Percentiles rank a stretch among this genome's conserved stretches.
These are phyloP conservation scores for Rhinella marina DNA, from an alignment of 2,797 vertebrate genomes.

Conservation along the genomic window DNA sequence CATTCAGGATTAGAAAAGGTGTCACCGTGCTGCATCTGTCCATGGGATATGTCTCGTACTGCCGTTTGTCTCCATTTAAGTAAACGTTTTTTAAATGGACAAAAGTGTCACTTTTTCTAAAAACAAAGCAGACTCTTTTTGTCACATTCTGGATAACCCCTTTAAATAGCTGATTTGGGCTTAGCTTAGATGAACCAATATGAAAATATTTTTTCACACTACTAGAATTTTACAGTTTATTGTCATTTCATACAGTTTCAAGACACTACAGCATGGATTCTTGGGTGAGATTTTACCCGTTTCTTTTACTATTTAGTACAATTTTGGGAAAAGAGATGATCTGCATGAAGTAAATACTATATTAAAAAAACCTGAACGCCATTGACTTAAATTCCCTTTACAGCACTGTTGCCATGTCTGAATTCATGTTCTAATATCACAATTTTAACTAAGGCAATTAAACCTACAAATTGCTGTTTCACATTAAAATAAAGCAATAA, in stretches of 20 bases:
- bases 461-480: constrained; percentile 16
- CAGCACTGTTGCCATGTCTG: not conserved
- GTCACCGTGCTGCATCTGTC: no score
- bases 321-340: not conserved
- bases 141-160: no score
- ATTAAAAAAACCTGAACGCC: not conserved
- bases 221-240: not conserved
- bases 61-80: no score
- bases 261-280: not conserved
- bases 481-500: constrained; percentile 6
- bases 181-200: not conserved
- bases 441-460: constrained; percentile 14
- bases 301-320: not conserved
- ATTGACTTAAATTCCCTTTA: not conserved
- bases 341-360: not conserved
- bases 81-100: no score
- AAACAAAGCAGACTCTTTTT: no score
- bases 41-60: no score
- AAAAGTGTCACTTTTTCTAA: no score
- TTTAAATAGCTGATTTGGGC: not conserved
- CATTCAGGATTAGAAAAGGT: no score
- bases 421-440: constrained; percentile 2
- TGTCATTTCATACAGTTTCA: not conserved
- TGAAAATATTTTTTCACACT: not conserved
- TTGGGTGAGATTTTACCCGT: not conserved